Percentiles rank a stretch among this genome's conserved stretches.
These are phyloP conservation scores for Dasypolia templi DNA, from an alignment of 2,888 invertebrate genomes.

Conservation along the genomic window DNA sequence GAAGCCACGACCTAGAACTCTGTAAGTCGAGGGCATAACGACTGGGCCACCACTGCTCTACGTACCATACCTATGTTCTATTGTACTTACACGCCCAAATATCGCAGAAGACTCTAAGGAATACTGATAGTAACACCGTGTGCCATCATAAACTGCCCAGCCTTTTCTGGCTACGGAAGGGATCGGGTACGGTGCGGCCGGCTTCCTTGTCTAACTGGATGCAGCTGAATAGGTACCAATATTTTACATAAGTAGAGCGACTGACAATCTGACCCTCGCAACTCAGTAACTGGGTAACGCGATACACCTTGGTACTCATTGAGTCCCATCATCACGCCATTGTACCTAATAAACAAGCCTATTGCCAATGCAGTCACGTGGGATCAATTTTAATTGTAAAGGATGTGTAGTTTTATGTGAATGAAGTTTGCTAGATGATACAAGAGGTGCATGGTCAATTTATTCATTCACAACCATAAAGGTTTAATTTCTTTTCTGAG, in stretches of 20 bases:
- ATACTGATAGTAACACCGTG: background rate
- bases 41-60: too few species aligned
- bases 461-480: background rate
- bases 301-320: background rate
- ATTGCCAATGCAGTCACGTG: conserved; percentile 56
- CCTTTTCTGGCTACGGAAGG: background rate
- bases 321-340: conserved; percentile 18
- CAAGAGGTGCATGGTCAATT: conserved; percentile 1
- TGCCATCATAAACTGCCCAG: background rate
- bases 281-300: background rate
- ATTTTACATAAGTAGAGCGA: conserved; percentile 2
- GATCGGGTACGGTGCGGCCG: background rate
- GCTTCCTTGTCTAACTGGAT: background rate
- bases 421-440: conserved; percentile 24
- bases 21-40: too few species aligned
- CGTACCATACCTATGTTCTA: background rate
- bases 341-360: conserved; percentile 11
- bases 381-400: conserved; percentile 61
- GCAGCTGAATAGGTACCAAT: background rate
- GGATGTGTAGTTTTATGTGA: conserved; percentile 21
- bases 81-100: too few species aligned
- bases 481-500: background rate
- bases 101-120: background rate
- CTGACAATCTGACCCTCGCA: background rate
- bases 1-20: too few species aligned